Percentiles rank a stretch among this genome's conserved stretches.
phyloP scores from a whole-genome alignment of 2,888 invertebrate genomes.

The Heliconius sara region DNA sequence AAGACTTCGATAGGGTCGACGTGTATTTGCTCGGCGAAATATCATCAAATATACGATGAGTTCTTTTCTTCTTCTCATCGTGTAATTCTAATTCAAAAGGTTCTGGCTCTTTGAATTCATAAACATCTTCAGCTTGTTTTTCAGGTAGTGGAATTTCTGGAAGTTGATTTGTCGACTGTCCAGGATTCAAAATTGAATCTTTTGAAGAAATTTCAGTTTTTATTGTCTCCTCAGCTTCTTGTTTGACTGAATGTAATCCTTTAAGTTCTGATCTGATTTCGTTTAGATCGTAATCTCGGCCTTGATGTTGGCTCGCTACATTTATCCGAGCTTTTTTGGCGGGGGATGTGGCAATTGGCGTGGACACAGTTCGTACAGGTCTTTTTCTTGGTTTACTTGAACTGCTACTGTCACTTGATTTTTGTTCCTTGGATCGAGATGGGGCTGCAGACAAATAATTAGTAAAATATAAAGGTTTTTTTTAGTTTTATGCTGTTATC shows the following conservation, averaged over 20 bases:
- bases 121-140: slow-evolving; percentile 87
- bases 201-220: slow-evolving; percentile 66
- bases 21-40: slow-evolving; percentile 80
- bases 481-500: neutral
- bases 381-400: slow-evolving; percentile 75
- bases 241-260: slow-evolving; percentile 86
- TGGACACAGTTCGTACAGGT: slow-evolving; percentile 67
- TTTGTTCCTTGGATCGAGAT: slow-evolving; percentile 69
- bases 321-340: slow-evolving; percentile 69
- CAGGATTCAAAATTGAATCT: slow-evolving; percentile 53
- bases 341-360: slow-evolving; percentile 67
- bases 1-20: slow-evolving; percentile 73
- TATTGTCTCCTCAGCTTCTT: slow-evolving; percentile 70
- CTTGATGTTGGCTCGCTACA: slow-evolving; percentile 64
- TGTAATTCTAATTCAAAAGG: slow-evolving; percentile 93
- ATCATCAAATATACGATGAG: slow-evolving; percentile 80
- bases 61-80: slow-evolving; percentile 80
- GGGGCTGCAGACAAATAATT: slow-evolving; percentile 58
- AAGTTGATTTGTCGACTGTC: slow-evolving; percentile 49
- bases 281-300: slow-evolving; percentile 91
- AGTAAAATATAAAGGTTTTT: neutral
- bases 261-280: slow-evolving; percentile 93
- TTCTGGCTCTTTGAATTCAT: slow-evolving; percentile 95
- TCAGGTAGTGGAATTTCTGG: slow-evolving; percentile 63
- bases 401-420: slow-evolving; percentile 74